Conservation (phyloP, 2,888 invertebrate species). For the Platycheirus albimanus region DNA sequence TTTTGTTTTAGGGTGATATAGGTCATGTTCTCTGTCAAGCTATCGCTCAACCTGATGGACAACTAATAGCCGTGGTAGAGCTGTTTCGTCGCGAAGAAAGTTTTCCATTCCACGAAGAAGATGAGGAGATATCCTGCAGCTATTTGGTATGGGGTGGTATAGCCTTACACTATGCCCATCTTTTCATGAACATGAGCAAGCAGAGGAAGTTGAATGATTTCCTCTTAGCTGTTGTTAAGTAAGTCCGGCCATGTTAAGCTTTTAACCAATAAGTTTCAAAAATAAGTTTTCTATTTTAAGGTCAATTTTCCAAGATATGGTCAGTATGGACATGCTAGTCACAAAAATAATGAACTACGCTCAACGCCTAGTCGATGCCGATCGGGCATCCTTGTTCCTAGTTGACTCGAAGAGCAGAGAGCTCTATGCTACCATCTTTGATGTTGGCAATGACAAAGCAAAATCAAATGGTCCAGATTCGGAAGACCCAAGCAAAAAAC, state of each 20-base stretch:
- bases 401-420: constrained; percentile 89
- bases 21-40: constrained; percentile 85
- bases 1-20: constrained; percentile 79
- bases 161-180: constrained; percentile 87
- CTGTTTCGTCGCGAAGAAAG: constrained; percentile 85
- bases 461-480: constrained; percentile 72
- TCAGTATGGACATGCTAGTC: constrained; percentile 91
- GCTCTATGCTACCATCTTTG: constrained; percentile 92
- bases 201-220: constrained; percentile 90
- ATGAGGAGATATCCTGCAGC: constrained; percentile 87
- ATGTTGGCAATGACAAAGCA: constrained; percentile 84
- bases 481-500: constrained; percentile 79
- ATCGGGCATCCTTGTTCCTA: constrained; percentile 92
- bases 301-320: constrained; percentile 94
- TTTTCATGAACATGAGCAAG: constrained; percentile 87
- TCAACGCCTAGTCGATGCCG: constrained; percentile 91
- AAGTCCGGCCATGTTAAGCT: constrained; percentile 80
- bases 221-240: constrained; percentile 91
- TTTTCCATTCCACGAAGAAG: constrained; percentile 86
- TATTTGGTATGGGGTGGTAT: constrained; percentile 89
- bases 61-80: constrained; percentile 87
- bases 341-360: constrained; percentile 93
- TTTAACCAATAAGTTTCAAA: not conserved
- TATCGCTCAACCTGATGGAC: constrained; percentile 86
- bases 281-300: constrained; percentile 82